phyloP scores from a whole-genome alignment of 2,888 invertebrate species.

The Ormyrus pomaceus region DNA sequence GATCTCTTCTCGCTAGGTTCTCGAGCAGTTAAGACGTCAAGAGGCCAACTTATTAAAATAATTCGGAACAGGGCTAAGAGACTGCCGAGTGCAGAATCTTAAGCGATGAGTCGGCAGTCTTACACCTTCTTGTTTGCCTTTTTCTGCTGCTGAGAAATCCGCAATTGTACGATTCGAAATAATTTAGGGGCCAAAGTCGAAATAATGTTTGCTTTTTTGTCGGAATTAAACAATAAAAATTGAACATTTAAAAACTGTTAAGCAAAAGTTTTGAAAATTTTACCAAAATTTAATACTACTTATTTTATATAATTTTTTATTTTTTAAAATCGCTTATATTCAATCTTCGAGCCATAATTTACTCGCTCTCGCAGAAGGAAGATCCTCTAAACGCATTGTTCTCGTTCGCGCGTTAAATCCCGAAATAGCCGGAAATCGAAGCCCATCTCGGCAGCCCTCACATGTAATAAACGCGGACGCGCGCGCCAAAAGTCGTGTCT shows the following conservation, averaged over 20 bases:
- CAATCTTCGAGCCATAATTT: too few relatives aligned
- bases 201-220: too few relatives aligned
- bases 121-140: slow-evolving; percentile 39
- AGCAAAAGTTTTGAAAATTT: too few relatives aligned
- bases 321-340: too few relatives aligned
- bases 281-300: too few relatives aligned
- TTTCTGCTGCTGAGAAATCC: not conserved
- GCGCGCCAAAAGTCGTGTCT: slow-evolving; percentile 31
- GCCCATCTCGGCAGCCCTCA: not conserved
- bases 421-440: slow-evolving; percentile 53
- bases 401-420: slow-evolving; percentile 13
- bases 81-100: not conserved
- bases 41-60: slow-evolving; percentile 68
- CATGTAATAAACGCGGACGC: slow-evolving; percentile 7
- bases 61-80: slow-evolving; percentile 59
- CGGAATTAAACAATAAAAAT: too few relatives aligned
- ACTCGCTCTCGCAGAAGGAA: too few relatives aligned
- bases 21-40: slow-evolving; percentile 67
- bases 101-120: slow-evolving; percentile 37
- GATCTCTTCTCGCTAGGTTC: slow-evolving; percentile 58
- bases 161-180: not conserved
- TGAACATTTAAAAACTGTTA: too few relatives aligned
- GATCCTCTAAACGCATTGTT: slow-evolving; percentile 14
- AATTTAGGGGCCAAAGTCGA: too few relatives aligned
- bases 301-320: too few relatives aligned